Percentiles rank a stretch among this genome's conserved stretches.
Evolutionary conservation across 92 coral and sea anemone species (phyloP).

Genomic region (Phenganax marumi): DNA sequence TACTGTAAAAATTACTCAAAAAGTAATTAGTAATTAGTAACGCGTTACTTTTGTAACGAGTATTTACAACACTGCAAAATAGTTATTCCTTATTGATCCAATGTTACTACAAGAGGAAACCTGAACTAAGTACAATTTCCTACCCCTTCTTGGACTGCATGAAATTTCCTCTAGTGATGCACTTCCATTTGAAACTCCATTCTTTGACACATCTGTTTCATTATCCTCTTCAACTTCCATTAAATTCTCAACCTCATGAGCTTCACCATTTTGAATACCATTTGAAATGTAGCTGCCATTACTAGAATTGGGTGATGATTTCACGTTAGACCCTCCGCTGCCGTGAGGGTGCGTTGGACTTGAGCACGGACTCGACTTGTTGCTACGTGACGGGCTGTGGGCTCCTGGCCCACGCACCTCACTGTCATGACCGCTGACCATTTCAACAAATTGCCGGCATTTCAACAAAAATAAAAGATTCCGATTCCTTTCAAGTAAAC

Average conservation of each 20-base stretch:
- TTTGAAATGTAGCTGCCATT: constrained; percentile 87
- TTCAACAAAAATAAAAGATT: constrained; percentile 84
- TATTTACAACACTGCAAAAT: too few relatives aligned
- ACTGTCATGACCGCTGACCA: constrained; percentile 96
- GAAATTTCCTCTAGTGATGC: constrained; percentile 67
- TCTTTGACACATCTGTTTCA: constrained; percentile 53
- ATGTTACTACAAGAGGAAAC: too few relatives aligned
- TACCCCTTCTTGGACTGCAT: constrained; percentile 83
- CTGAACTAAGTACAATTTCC: background rate
- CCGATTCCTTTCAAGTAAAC: constrained; percentile 90
- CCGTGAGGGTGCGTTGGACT: constrained; percentile 97
- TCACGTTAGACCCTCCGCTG: constrained; percentile 68
- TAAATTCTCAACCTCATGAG: constrained; percentile 74
- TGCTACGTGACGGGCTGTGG: constrained; percentile 80
- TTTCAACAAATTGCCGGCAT: constrained; percentile 98
- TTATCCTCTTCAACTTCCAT: constrained; percentile 93
- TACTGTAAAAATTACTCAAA: too few relatives aligned
- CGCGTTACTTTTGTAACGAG: too few relatives aligned
- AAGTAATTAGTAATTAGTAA: too few relatives aligned
- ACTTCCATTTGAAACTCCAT: constrained; percentile 80
- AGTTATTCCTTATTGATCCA: too few relatives aligned
- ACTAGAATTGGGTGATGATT: constrained; percentile 59
- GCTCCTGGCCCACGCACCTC: constrained; percentile 88
- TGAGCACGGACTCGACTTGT: constrained; percentile 87
- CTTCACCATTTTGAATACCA: constrained; percentile 92